A percentile compares a stretch with the other conserved stretches of the same genome.
These are phyloP conservation scores for Balaeniceps rex DNA, from an alignment of 2,113 vertebrate genomes.

Conservation along the genomic window DNA sequence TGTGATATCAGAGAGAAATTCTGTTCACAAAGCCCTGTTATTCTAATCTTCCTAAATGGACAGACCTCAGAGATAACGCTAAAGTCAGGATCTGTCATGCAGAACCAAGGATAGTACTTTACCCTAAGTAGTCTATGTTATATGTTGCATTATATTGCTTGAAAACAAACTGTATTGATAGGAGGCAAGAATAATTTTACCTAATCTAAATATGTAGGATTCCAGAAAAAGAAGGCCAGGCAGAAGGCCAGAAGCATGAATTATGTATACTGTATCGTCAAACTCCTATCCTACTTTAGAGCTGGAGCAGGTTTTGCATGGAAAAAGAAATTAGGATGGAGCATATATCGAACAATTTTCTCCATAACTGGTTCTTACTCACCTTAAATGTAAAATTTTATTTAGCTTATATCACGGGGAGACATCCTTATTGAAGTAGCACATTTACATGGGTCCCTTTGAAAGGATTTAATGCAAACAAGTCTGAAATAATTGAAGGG, in stretches of 20 bases:
- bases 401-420: slow-evolving; percentile 86
- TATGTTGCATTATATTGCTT: background rate
- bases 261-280: slow-evolving; percentile 90
- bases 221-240: slow-evolving; percentile 77
- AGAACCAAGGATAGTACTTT: background rate
- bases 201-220: slow-evolving; percentile 86
- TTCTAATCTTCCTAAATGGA: background rate
- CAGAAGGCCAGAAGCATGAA: slow-evolving; percentile 82
- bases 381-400: slow-evolving; percentile 91
- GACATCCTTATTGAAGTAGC: slow-evolving; percentile 79
- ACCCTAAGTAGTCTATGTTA: background rate
- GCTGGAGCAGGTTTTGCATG: slow-evolving; percentile 74
- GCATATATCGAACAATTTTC: slow-evolving; percentile 94
- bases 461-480: slow-evolving; percentile 90
- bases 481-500: slow-evolving; percentile 92
- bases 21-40: background rate
- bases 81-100: background rate
- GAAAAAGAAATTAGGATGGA: slow-evolving; percentile 84
- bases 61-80: background rate
- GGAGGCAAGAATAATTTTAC: slow-evolving; percentile 82
- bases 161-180: slow-evolving; percentile 55
- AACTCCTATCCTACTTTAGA: slow-evolving; percentile 76
- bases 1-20: background rate
- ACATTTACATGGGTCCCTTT: slow-evolving; percentile 73
- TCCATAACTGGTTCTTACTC: slow-evolving; percentile 89